Conservation (phyloP, 2,888 invertebrate species). For the Liodrosophila aerea region DNA sequence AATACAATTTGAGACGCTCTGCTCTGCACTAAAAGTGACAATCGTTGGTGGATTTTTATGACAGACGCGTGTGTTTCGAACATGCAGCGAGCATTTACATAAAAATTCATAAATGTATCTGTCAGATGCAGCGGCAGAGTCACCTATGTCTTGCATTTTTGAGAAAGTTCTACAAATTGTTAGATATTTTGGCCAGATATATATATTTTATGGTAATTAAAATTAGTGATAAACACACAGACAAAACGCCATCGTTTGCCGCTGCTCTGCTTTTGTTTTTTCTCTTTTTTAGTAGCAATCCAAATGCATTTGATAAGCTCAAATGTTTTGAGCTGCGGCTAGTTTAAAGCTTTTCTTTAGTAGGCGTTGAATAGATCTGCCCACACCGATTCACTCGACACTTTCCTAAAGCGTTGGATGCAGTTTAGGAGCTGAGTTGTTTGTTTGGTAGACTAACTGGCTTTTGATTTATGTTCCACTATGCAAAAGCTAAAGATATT, state of each 20-base stretch:
- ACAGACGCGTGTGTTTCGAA: constrained; percentile 60
- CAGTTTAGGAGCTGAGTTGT: constrained; percentile 7
- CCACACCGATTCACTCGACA: constrained; percentile 62
- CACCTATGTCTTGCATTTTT: constrained; percentile 51
- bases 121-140: constrained; percentile 27
- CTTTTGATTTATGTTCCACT: constrained; percentile 21
- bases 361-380: constrained; percentile 55
- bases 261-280: constrained; percentile 1
- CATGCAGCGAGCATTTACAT: constrained; percentile 47
- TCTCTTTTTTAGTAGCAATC: constrained; percentile 39
- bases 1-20: constrained; percentile 50
- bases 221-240: constrained; percentile 49
- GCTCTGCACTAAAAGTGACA: constrained; percentile 49
- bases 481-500: constrained; percentile 21
- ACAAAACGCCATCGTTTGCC: constrained; percentile 54
- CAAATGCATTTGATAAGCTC: constrained; percentile 65
- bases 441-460: constrained; percentile 13
- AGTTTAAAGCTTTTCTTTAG: constrained; percentile 36
- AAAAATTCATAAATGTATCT: constrained; percentile 69
- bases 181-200: constrained; percentile 23
- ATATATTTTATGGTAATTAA: constrained; percentile 64
- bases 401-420: constrained; percentile 44
- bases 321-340: constrained; percentile 47
- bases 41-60: constrained; percentile 59
- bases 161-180: constrained; percentile 56